These are phyloP conservation scores for Hydrolagus affinis DNA, from an alignment of 2,113 vertebrate genomes.

Conservation along the genomic window DNA sequence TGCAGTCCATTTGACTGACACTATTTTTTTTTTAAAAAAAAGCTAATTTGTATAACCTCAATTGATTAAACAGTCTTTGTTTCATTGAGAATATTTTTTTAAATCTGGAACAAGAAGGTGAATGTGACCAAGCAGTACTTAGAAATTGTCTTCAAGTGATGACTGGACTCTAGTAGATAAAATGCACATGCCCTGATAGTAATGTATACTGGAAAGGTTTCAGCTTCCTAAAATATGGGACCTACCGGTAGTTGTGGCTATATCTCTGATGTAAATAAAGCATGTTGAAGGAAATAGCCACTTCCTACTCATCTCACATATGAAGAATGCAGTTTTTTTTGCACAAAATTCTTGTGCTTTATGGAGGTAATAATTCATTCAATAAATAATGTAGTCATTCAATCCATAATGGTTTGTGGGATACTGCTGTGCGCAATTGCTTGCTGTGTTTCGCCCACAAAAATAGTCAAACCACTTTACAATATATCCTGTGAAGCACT, in stretches of 20 bases:
- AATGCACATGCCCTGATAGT: slow-evolving; percentile 2
- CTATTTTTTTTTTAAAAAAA: too few species aligned
- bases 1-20: too few species aligned
- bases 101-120: not conserved
- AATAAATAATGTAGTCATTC: too few species aligned
- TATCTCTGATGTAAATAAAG: not conserved
- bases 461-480: too few species aligned
- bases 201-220: slow-evolving; percentile 3
- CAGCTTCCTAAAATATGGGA: not conserved
- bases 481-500: too few species aligned
- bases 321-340: not conserved
- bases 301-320: not conserved
- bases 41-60: too few species aligned
- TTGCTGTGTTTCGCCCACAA: too few species aligned
- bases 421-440: too few species aligned
- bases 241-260: not conserved
- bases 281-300: not conserved
- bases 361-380: too few species aligned
- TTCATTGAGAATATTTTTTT: not conserved
- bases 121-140: not conserved
- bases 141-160: not conserved
- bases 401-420: too few species aligned
- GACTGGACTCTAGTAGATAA: not conserved
- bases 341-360: not conserved
- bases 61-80: too few species aligned